Evolutionary conservation across 2,888 invertebrate species (phyloP), one percentile per base, ranked within the genome.

Genomic region (Pogonocherus hispidulus): DNA sequence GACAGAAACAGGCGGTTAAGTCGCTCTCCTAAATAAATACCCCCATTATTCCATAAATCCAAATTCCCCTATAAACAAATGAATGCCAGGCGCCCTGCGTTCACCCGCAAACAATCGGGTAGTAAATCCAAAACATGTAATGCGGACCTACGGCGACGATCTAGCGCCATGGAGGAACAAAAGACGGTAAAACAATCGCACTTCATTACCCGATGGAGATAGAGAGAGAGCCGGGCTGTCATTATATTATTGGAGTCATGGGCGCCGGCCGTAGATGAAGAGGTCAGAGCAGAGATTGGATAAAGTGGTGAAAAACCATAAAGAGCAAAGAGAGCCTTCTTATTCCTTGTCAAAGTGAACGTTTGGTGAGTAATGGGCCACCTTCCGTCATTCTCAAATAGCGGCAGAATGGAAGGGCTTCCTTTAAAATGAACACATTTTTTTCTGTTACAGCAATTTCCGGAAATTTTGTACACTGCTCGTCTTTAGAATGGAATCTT

Each of bases 131-230:
- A 66, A 67, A 64, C 71, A 57, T 69, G 71, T 67, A 67, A 69
- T 69, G 62, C 74, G 71, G 72, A 71, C 75, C 71, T 69, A 77
- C 77, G 75, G 73, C 77, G 76, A 78, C 79, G 76, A 75, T 78
- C 76, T 78, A 77, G 76, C 77, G 77, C 77, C 77, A 76, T 67
- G 64, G 52, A 47, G 56, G 18, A 66, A 72, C 73, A 77, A 75
- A 77, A 77, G 75, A 71, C 63, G 71, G 71, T 64, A 70, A 72
- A 75, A 75, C 75, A 75, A 75, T 75, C 72, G 71, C 72, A 74
- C 73, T 72, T 75, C 72, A 74, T 75, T 75, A 75, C 74, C 69
- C 68, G 51, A 52, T 64, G 63, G 44, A 57, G 37, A 22, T 20
- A 59, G 49, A 44, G 52, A 14, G 41, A 14, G 16, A 47, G 32